Evolutionary conservation across 1,140 invertebrate species (phyloP).

Genomic region (Anoplolepis gracilipes): DNA sequence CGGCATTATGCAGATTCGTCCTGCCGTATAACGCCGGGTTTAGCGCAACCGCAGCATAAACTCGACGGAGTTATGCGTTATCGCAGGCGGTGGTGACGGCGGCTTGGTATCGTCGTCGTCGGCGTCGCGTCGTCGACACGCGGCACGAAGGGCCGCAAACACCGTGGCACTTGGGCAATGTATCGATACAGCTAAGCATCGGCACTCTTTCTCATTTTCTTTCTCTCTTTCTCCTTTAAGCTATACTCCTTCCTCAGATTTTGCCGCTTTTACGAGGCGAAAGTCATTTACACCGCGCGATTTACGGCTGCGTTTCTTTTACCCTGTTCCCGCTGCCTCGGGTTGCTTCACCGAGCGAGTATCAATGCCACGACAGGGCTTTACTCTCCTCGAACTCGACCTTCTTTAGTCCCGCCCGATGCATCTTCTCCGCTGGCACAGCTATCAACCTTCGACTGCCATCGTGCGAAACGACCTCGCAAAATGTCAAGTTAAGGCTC

Average conservation of each 20-base stretch:
- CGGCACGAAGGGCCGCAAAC: conserved; percentile 12
- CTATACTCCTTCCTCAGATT: conserved; percentile 63
- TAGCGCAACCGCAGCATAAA: conserved; percentile 69
- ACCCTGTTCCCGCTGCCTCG: conserved; percentile 25
- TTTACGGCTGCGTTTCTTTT: conserved; percentile 58
- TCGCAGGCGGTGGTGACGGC: conserved; percentile 4
- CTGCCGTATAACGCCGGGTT: conserved; percentile 71
- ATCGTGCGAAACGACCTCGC: conserved; percentile 21
- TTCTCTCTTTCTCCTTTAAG: too few relatives aligned
- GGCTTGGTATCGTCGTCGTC: conserved; percentile 4
- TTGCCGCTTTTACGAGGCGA: conserved; percentile 69
- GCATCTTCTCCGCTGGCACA: conserved; percentile 33
- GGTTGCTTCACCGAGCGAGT: conserved; percentile 15
- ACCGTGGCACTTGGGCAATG: conserved; percentile 42
- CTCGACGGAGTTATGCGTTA: conserved; percentile 54
- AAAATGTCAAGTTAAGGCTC: background rate
- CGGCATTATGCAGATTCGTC: conserved; percentile 75
- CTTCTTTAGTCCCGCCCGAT: conserved; percentile 41
- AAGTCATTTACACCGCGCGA: conserved; percentile 70
- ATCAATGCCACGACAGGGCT: conserved; percentile 45
- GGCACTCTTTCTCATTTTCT: background rate
- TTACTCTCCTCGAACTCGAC: conserved; percentile 56
- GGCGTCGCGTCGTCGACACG: conserved; percentile 11
- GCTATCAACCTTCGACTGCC: conserved; percentile 44
- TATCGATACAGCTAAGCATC: conserved; percentile 15